Conservation (phyloP, 1,140 invertebrate genomes). For the Drosophila paulistorum region DNA sequence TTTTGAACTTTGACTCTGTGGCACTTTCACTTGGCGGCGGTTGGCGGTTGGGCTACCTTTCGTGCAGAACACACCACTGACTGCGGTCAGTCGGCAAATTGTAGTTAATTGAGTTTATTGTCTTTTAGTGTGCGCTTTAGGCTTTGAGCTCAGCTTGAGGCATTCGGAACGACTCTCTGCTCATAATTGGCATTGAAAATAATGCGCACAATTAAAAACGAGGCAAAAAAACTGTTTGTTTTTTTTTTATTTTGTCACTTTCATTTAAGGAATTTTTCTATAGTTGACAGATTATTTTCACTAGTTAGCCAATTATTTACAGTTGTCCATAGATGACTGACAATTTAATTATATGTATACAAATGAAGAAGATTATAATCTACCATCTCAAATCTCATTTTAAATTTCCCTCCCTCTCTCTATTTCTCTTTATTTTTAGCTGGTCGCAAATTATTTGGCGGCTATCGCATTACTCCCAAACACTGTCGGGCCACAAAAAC, state of each 20-base stretch:
- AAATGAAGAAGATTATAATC: conserved; percentile 6
- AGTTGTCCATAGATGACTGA: conserved; percentile 53
- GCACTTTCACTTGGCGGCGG: conserved; percentile 67
- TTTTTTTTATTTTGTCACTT: conserved; percentile 59
- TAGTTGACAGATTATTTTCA: conserved; percentile 50
- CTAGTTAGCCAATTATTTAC: conserved; percentile 59
- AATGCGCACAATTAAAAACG: conserved; percentile 38
- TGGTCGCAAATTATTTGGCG: conserved; percentile 91
- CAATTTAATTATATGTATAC: conserved; percentile 33
- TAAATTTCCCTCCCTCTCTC: neutral
- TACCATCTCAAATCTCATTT: neutral
- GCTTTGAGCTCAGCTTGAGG: too few species aligned
- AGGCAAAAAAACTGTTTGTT: conserved; percentile 26
- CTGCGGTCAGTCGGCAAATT: conserved; percentile 26
- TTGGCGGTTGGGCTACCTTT: conserved; percentile 32
- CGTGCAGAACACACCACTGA: conserved; percentile 43
- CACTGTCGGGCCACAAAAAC: conserved; percentile 87
- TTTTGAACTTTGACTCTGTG: conserved; percentile 47
- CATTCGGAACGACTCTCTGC: conserved; percentile 5
- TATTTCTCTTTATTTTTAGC: conserved; percentile 82
- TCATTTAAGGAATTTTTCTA: conserved; percentile 69
- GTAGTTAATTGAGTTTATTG: conserved; percentile 72
- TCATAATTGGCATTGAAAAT: conserved; percentile 60
- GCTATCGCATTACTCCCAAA: conserved; percentile 92
- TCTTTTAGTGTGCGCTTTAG: conserved; percentile 14